Conservation (phyloP, 2,888 invertebrate genomes). For the Caenorhabditis doughertyi region DNA sequence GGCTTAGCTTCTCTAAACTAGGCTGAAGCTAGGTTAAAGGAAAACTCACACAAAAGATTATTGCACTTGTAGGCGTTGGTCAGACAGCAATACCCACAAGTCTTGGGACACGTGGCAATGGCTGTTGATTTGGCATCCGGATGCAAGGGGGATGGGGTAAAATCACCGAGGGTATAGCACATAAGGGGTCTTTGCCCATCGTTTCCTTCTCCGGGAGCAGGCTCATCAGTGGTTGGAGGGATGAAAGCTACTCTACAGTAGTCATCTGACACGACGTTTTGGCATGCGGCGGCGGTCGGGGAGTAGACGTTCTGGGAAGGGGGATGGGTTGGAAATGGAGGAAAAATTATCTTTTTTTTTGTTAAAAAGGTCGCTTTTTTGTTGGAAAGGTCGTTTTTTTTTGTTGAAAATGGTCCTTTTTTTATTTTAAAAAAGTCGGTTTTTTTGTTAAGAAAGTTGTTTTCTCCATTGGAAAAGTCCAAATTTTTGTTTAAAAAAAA, state of each 20-base stretch:
- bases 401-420: no score
- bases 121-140: not conserved
- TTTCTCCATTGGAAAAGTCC: no score
- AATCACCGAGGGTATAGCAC: not conserved
- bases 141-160: not conserved
- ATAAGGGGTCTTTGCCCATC: not conserved
- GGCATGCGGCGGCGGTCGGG: not conserved
- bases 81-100: conserved; percentile 10
- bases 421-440: no score
- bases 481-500: no score
- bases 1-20: not conserved
- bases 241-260: conserved; percentile 6
- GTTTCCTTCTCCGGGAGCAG: not conserved
- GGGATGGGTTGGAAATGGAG: no score
- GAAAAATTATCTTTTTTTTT: no score
- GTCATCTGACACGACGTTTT: conserved; percentile 4
- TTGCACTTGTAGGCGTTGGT: conserved; percentile 5
- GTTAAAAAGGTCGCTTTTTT: no score
- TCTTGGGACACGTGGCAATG: not conserved
- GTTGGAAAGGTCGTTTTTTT: no score
- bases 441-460: no score
- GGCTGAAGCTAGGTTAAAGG: not conserved
- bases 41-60: not conserved
- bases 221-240: not conserved
- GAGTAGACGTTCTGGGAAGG: conserved; percentile 10